These are phyloP conservation scores for Grammomys surdaster DNA, from an alignment of 2,113 vertebrate species.

Conservation along the genomic window DNA sequence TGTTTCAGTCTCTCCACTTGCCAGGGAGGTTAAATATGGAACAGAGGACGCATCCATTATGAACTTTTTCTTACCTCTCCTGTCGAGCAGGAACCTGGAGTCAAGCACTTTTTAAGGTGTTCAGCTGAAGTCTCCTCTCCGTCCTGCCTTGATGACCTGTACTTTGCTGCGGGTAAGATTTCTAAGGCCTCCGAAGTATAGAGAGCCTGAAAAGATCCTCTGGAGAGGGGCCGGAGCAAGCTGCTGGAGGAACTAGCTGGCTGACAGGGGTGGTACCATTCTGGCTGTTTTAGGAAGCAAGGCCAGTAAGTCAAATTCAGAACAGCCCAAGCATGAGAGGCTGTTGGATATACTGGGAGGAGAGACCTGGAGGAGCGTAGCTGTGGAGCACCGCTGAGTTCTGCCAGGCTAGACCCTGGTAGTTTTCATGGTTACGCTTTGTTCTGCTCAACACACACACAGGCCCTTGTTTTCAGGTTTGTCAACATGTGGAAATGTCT, in stretches of 20 bases:
- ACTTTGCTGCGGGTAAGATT: neutral
- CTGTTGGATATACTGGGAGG: neutral
- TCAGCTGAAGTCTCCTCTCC: neutral
- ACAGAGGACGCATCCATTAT: neutral
- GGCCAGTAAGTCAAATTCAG: neutral
- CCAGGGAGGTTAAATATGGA: neutral
- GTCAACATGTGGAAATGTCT: slow-evolving; percentile 44
- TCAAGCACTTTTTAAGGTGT: neutral
- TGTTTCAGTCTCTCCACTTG: neutral
- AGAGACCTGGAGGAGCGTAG: neutral
- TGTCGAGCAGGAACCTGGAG: neutral
- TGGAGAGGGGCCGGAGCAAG: neutral
- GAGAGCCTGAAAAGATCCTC: neutral
- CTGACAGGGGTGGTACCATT: neutral
- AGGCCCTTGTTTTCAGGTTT: neutral
- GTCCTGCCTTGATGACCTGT: neutral
- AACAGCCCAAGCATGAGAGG: neutral
- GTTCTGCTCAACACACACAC: neutral
- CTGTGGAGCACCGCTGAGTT: neutral
- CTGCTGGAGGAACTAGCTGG: neutral
- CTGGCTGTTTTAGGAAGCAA: neutral
- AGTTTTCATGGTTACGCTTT: neutral
- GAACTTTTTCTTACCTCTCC: neutral
- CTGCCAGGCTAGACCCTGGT: neutral
- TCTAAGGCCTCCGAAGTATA: neutral